Evolutionary conservation across 2,113 vertebrate species (phyloP), one percentile per base, ranked within the genome.

Genomic region (Emydura subglobosa): DNA sequence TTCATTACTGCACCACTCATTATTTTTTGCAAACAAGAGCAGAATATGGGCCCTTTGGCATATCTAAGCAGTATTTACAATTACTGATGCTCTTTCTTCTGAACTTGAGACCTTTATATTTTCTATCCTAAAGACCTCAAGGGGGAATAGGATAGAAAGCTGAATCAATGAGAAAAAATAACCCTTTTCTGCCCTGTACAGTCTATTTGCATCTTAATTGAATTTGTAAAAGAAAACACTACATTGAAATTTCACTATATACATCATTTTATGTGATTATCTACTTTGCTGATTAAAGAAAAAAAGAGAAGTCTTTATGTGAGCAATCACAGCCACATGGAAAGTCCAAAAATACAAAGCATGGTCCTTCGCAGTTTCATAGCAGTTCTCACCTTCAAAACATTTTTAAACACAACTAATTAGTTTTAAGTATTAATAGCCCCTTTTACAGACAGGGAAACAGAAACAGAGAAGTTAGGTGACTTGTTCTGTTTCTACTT

Each of bases 61-160:
- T 0, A 90, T 39, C 74, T 31, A 86, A 29, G 91, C 29, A 86
- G 87, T 68, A 93, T 93, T 92, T 74, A 44, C 24, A 87, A 72
- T 29, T 89, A 53, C 94, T 86, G 90, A 91, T 94, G 74, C 19
- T 10, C 31, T 19, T 89, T 87, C 96, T 96, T 55, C 83, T 82
- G 79, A 95, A 96, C 51, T 87, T 84, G 90, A 95, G 57, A 80
- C 83, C 21, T 88, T 76, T 65, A 86, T 72, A 85, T 82, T 94
- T 88, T 92, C 76, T 86, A 95, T 81, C 82, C 49, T 88, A 39
- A 87, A 94, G 87, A 94, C 42, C 85, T 96, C 61, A 86, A 86
- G 93, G 89, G 87, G 86, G 85, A 91, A 72, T 0, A 14, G 84
- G 55, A 86, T 51, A 90, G 61, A 27, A 95, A 87, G 80, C 22